These are phyloP conservation scores for Lithobates sylvaticus DNA, from an alignment of 2,797 vertebrate species.

Conservation along the genomic window DNA sequence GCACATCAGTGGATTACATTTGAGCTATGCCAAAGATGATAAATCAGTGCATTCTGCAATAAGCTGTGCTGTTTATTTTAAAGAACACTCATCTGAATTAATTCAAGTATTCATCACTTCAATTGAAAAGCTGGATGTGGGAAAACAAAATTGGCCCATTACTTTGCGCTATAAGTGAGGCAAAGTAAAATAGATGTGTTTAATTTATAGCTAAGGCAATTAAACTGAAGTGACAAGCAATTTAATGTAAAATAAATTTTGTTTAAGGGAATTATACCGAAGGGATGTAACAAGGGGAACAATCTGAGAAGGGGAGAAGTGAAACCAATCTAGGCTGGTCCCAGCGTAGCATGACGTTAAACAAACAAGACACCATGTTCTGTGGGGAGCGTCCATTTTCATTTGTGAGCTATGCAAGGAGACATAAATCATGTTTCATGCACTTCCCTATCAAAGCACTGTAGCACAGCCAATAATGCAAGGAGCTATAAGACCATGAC, in stretches of 20 bases:
- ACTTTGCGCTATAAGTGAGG: slow-evolving; percentile 52
- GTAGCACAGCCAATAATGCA: slow-evolving; percentile 28
- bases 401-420: slow-evolving; percentile 40
- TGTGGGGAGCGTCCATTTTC: slow-evolving; percentile 30
- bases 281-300: slow-evolving; percentile 40
- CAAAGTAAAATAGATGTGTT: slow-evolving; percentile 57
- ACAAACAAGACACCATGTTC: slow-evolving; percentile 44
- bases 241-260: slow-evolving; percentile 56
- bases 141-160: slow-evolving; percentile 50
- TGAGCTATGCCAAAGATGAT: slow-evolving; percentile 40
- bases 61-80: slow-evolving; percentile 57
- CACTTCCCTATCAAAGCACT: slow-evolving; percentile 22
- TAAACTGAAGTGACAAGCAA: slow-evolving; percentile 58
- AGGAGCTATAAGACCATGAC: slow-evolving; percentile 22
- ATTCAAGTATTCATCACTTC: slow-evolving; percentile 57
- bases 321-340: slow-evolving; percentile 43
- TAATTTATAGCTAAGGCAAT: slow-evolving; percentile 58
- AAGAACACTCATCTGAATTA: slow-evolving; percentile 59
- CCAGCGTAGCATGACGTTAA: slow-evolving; percentile 48
- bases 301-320: slow-evolving; percentile 24
- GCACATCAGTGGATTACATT: slow-evolving; percentile 50
- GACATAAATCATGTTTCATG: slow-evolving; percentile 41
- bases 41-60: slow-evolving; percentile 52
- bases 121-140: slow-evolving; percentile 41
- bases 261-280: slow-evolving; percentile 38